Evolutionary conservation across 2,797 vertebrate genomes (phyloP).

Genomic region (Synanceia verrucosa): DNA sequence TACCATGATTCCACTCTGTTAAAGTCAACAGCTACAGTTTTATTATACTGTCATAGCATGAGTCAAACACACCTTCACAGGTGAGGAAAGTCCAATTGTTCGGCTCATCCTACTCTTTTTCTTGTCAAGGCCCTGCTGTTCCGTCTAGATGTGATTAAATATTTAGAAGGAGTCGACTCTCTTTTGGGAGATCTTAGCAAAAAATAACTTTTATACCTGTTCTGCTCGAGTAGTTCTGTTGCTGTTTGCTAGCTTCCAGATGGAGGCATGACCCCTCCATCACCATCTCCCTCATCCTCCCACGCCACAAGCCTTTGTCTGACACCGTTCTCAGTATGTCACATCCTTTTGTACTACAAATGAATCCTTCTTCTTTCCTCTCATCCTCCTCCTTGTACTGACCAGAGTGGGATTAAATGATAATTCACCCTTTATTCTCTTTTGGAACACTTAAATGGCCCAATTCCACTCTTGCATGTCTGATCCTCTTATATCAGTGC

Average conservation of each 20-base stretch:
- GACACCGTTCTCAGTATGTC: constrained; percentile 40
- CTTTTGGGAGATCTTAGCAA: constrained; percentile 13
- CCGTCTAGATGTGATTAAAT: constrained; percentile 27
- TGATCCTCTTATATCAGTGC: constrained; percentile 79
- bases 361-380: constrained; percentile 46
- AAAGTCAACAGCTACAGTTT: constrained; percentile 5
- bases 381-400: constrained; percentile 55
- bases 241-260: constrained; percentile 33
- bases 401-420: constrained; percentile 76
- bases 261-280: constrained; percentile 22
- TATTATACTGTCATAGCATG: background rate
- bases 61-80: constrained; percentile 4
- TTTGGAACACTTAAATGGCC: constrained; percentile 72
- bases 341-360: constrained; percentile 56
- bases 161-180: constrained; percentile 24
- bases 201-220: constrained; percentile 28
- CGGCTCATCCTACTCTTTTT: background rate
- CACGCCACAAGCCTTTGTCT: constrained; percentile 52
- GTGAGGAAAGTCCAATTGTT: constrained; percentile 10
- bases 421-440: constrained; percentile 77
- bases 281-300: constrained; percentile 33
- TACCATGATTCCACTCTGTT: background rate
- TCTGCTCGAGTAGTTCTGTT: constrained; percentile 28
- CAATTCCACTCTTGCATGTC: constrained; percentile 80
- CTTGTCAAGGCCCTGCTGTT: background rate